phyloP scores from a whole-genome alignment of 2,113 vertebrate species.

The rabbit (Oryctolagus cuniculus) region DNA sequence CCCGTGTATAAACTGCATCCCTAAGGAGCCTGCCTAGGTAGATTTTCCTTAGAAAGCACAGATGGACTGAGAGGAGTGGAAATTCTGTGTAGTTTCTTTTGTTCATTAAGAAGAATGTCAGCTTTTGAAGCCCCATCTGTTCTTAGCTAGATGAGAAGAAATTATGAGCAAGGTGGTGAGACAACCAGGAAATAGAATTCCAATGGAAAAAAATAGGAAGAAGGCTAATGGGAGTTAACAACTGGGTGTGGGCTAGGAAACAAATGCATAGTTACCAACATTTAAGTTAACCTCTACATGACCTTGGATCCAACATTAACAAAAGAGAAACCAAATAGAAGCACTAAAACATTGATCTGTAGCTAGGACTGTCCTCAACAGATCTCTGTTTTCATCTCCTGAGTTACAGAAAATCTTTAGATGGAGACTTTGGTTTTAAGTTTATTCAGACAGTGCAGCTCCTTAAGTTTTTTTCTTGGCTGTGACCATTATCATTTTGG shows the following conservation, averaged over 20 bases:
- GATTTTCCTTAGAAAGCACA: slow-evolving; percentile 46
- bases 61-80: not conserved
- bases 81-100: slow-evolving; percentile 15
- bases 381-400: slow-evolving; percentile 41
- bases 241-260: not conserved
- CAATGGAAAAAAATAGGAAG: slow-evolving; percentile 4
- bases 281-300: not conserved
- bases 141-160: slow-evolving; percentile 36
- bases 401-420: slow-evolving; percentile 40
- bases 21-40: not conserved
- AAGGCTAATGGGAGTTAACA: not conserved
- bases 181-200: slow-evolving; percentile 43
- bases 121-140: slow-evolving; percentile 41
- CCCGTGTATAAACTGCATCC: not conserved
- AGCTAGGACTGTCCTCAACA: not conserved
- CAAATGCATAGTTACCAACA: not conserved
- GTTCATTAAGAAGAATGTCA: slow-evolving; percentile 56
- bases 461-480: not conserved
- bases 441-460: not conserved
- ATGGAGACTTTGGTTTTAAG: slow-evolving; percentile 14
- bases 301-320: not conserved
- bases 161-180: slow-evolving; percentile 32
- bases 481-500: not conserved
- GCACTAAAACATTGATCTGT: not conserved
- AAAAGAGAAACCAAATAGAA: slow-evolving; percentile 36